Conservation (phyloP, 1,140 invertebrate genomes). For the Drosophila pallidifrons region DNA sequence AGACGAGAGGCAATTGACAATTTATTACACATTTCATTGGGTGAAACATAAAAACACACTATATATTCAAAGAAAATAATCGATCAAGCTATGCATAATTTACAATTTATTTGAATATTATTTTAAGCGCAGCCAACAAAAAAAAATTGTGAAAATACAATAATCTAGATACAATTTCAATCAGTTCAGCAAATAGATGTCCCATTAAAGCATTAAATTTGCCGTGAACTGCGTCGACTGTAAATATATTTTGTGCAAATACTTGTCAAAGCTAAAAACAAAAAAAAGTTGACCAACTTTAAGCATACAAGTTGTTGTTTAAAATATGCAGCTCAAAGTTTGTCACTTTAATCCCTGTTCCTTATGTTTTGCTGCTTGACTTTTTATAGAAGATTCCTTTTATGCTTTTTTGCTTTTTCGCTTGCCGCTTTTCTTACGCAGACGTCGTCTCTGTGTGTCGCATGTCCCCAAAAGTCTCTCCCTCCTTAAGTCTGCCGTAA, state of each 20-base stretch:
- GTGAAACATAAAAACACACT: neutral
- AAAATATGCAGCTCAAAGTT: conserved; percentile 15
- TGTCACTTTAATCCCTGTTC: conserved; percentile 30
- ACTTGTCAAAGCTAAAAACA: neutral
- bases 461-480: neutral
- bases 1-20: conserved; percentile 59
- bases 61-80: conserved; percentile 7
- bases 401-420: neutral
- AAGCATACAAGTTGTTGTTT: conserved; percentile 21
- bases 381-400: conserved; percentile 3
- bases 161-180: neutral
- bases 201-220: neutral
- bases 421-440: neutral
- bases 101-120: conserved; percentile 8
- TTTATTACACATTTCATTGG: conserved; percentile 32
- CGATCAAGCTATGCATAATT: conserved; percentile 2
- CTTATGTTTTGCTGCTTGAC: conserved; percentile 26
- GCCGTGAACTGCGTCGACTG: no score
- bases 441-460: neutral
- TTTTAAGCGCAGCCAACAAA: neutral
- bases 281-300: conserved; percentile 5
- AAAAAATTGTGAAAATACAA: neutral
- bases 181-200: no score
- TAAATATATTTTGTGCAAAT: neutral
- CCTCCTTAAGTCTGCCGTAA: conserved; percentile 16